Conservation (phyloP, 2,113 vertebrate species). For the Protomyctophum bolini region DNA sequence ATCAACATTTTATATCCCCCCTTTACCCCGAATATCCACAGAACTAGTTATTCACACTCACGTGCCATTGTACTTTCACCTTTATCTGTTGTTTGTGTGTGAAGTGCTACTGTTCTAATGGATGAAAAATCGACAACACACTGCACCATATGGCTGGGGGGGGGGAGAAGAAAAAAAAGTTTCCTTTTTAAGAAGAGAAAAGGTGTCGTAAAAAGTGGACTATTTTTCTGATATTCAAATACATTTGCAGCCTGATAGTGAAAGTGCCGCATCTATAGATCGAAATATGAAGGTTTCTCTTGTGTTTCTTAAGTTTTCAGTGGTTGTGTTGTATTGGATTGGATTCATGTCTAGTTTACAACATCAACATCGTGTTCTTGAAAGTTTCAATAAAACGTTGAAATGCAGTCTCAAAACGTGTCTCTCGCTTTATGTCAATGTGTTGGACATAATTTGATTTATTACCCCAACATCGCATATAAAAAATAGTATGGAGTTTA, state of each 20-base stretch:
- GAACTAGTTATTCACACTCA: conserved; percentile 70
- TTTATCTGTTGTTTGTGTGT: conserved; percentile 75
- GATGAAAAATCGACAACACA: conserved; percentile 76
- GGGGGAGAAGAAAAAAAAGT: conserved; percentile 42
- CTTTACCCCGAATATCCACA: conserved; percentile 61
- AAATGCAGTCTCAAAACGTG: conserved; percentile 50
- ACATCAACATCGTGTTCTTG: conserved; percentile 83
- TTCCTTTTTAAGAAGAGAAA: conserved; percentile 61
- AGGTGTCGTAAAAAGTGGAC: conserved; percentile 65
- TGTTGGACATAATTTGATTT: neutral
- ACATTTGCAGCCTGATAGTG: conserved; percentile 77
- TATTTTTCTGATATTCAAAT: conserved; percentile 59
- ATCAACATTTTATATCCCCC: conserved; percentile 81
- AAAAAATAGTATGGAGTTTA: no score
- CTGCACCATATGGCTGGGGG: conserved; percentile 80
- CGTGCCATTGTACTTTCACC: conserved; percentile 80
- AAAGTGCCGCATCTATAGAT: conserved; percentile 73
- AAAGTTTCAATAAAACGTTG: conserved; percentile 90
- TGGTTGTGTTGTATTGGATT: conserved; percentile 84
- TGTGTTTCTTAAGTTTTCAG: conserved; percentile 89
- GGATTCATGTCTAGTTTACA: conserved; percentile 80
- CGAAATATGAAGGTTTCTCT: conserved; percentile 87
- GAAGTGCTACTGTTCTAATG: conserved; percentile 78
- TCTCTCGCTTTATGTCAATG: neutral
- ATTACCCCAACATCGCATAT: neutral